Evolutionary conservation across 1,140 invertebrate genomes (phyloP).

Genomic region (Tetraneura akinire): DNA sequence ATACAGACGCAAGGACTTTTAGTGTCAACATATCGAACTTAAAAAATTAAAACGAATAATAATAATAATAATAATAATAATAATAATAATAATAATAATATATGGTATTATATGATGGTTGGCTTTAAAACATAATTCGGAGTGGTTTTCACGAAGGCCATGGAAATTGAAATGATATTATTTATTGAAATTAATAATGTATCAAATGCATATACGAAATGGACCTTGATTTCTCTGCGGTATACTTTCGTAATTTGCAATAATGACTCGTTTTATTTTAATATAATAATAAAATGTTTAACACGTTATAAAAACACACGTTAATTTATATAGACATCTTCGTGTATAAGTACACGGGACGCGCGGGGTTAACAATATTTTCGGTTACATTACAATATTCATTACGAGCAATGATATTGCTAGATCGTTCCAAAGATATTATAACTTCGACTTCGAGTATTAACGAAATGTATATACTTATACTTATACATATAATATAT

Average conservation of each 20-base stretch:
- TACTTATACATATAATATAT: no score
- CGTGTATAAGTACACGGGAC: background rate
- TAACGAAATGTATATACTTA: no score
- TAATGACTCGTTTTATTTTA: constrained; percentile 15
- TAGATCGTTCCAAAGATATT: background rate
- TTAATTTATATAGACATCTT: constrained; percentile 17
- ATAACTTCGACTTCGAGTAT: no score
- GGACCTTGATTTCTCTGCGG: background rate
- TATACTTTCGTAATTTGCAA: constrained; percentile 27
- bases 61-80: no score
- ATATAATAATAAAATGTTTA: background rate
- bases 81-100: no score
- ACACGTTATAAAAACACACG: background rate
- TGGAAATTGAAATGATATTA: constrained; percentile 21
- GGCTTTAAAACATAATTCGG: background rate
- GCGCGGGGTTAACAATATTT: background rate
- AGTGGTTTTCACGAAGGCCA: background rate
- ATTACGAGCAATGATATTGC: constrained; percentile 17
- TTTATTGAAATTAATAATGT: constrained; percentile 4
- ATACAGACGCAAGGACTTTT: background rate
- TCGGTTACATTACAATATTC: background rate
- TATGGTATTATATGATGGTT: no score
- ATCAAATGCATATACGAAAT: background rate
- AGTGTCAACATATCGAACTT: no score
- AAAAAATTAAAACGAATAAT: no score